These are phyloP conservation scores for Pipistrellus pygmaeus DNA, from an alignment of 2,797 vertebrate genomes.

Conservation along the genomic window DNA sequence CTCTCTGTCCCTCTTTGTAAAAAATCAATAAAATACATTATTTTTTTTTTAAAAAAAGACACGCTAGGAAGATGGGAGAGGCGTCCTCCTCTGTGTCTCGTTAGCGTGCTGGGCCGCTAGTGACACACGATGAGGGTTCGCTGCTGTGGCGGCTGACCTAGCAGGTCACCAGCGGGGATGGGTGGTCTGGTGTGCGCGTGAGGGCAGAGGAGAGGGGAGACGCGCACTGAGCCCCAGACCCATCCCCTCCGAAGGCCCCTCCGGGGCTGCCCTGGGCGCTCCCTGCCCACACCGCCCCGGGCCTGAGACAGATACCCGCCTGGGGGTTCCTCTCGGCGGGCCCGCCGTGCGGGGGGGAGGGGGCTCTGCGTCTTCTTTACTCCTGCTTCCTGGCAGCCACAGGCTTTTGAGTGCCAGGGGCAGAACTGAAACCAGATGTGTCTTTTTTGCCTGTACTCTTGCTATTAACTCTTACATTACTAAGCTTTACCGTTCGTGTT, in stretches of 20 bases:
- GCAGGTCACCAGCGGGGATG: not conserved
- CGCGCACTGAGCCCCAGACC: too few relatives aligned
- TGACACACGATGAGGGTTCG: not conserved
- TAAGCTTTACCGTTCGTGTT: not conserved
- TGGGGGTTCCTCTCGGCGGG: too few relatives aligned
- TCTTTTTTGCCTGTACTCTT: not conserved
- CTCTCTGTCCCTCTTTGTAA: too few relatives aligned
- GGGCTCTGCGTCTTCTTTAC: not conserved
- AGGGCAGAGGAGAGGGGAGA: not conserved
- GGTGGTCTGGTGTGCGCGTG: not conserved
- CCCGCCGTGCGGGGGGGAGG: too few relatives aligned
- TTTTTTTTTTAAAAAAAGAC: not conserved
- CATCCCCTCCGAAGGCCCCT: not conserved
- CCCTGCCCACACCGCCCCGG: not conserved
- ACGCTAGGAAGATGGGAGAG: not conserved
- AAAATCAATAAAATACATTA: too few relatives aligned
- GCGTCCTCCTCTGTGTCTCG: not conserved
- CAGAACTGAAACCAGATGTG: not conserved
- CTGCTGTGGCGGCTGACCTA: not conserved
- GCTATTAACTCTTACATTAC: not conserved
- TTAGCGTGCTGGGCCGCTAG: not conserved
- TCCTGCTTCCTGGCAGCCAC: not conserved
- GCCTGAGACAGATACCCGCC: not conserved
- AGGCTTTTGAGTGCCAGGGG: not conserved
- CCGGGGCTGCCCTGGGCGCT: too few relatives aligned